These are phyloP conservation scores for Myiopsitta monachus DNA, from an alignment of 2,113 vertebrate genomes.

Conservation along the genomic window DNA sequence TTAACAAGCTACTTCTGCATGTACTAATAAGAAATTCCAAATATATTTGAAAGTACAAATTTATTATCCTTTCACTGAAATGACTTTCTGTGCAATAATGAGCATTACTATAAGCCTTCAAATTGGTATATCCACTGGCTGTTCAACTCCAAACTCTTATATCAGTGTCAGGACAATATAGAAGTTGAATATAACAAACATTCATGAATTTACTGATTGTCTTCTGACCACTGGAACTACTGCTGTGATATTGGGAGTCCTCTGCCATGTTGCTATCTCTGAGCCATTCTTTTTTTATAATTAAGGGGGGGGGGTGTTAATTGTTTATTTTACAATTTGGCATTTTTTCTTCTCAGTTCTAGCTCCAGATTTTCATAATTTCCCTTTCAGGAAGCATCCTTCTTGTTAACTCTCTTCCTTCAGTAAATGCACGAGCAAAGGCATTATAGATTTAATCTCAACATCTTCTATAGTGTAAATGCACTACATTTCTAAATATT, in stretches of 20 bases:
- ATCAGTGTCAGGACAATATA: rapidly evolving
- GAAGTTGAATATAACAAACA: neutral
- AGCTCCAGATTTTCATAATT: neutral
- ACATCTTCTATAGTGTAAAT: neutral
- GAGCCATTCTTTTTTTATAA: neutral
- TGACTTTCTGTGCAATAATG: neutral
- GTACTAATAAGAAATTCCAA: neutral
- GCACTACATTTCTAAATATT: neutral
- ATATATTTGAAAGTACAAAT: neutral
- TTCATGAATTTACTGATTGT: neutral
- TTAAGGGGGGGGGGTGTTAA: neutral
- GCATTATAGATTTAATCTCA: neutral
- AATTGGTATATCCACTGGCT: neutral
- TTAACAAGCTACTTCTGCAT: rapidly evolving
- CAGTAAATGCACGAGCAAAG: neutral
- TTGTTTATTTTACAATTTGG: neutral
- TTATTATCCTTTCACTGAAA: neutral
- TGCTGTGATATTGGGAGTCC: neutral
- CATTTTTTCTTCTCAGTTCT: neutral
- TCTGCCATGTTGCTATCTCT: neutral
- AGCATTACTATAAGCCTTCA: neutral
- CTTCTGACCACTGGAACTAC: neutral
- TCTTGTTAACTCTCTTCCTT: neutral
- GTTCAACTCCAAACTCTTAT: neutral
- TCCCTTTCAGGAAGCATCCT: neutral